Evolutionary conservation across 2,113 vertebrate genomes (phyloP).

Genomic region (Perognathus longimembris): DNA sequence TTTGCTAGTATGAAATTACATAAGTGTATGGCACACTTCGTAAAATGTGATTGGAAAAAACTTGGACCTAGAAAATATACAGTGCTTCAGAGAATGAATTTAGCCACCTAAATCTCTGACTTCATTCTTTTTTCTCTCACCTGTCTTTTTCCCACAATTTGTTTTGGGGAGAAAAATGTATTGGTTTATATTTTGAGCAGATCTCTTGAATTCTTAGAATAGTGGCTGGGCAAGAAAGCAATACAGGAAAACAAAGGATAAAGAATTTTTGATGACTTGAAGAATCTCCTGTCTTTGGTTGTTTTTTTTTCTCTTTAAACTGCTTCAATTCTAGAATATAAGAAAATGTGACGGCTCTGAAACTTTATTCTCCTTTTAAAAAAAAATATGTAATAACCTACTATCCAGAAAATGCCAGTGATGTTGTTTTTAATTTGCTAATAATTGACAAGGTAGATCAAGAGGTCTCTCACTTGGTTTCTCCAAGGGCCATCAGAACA

Average conservation of each 20-base stretch:
- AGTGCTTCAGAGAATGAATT: slow-evolving; percentile 38
- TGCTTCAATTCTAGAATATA: background rate
- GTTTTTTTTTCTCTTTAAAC: slow-evolving; percentile 20
- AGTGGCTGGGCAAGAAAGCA: slow-evolving; percentile 21
- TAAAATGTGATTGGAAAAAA: slow-evolving; percentile 44
- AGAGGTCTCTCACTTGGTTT: slow-evolving; percentile 57
- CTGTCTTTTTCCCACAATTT: background rate
- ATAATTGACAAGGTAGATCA: slow-evolving; percentile 72
- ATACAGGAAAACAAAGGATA: background rate
- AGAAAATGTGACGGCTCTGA: background rate
- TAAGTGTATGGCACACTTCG: slow-evolving; percentile 56
- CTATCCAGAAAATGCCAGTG: slow-evolving; percentile 38
- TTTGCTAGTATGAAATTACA: slow-evolving; percentile 42
- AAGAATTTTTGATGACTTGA: background rate
- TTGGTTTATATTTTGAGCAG: slow-evolving; percentile 45
- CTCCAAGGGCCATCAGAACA: slow-evolving; percentile 63
- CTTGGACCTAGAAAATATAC: slow-evolving; percentile 35
- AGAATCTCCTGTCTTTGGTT: background rate
- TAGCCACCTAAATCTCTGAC: background rate
- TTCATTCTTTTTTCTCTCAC: background rate
- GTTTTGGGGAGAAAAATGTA: background rate
- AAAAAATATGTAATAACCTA: slow-evolving; percentile 10
- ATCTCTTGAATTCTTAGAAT: slow-evolving; percentile 27
- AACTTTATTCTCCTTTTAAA: slow-evolving; percentile 33
- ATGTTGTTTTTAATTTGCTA: slow-evolving; percentile 71